Conservation (phyloP, 64 coral and sea anemone genomes). For the Astreopora myriophthalma region DNA sequence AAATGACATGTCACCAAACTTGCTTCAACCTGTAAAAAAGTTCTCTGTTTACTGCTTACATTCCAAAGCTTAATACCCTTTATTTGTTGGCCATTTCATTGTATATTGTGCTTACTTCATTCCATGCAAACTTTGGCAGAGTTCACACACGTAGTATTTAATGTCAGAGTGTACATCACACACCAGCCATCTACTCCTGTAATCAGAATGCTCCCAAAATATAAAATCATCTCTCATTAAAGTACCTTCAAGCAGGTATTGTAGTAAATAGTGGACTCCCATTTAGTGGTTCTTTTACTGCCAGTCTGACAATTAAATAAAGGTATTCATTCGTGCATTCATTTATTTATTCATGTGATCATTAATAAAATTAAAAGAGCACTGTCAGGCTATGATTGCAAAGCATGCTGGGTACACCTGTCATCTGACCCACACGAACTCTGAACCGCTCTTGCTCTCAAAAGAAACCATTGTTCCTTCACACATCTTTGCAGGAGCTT, state of each 20-base stretch:
- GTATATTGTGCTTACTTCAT: not conserved
- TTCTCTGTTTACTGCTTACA: conserved; percentile 18
- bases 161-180: not conserved
- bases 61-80: not conserved
- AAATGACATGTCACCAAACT: conserved; percentile 61
- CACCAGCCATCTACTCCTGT: not conserved
- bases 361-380: not conserved
- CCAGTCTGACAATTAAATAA: not conserved
- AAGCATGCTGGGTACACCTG: not conserved
- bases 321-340: not conserved
- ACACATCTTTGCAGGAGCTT: not conserved
- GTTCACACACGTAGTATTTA: not conserved
- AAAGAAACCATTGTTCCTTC: not conserved
- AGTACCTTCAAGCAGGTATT: not conserved
- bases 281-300: not conserved
- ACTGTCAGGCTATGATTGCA: not conserved
- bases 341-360: not conserved
- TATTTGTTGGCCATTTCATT: conserved; percentile 31
- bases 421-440: not conserved
- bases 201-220: not conserved
- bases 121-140: not conserved
- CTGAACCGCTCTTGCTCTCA: not conserved
- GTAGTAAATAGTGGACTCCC: not conserved
- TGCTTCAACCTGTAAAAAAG: conserved; percentile 60
- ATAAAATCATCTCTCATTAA: not conserved